Percentiles rank a stretch among this genome's conserved stretches.
These are phyloP conservation scores for Nycticebus coucang DNA, from an alignment of 2,113 vertebrate species.

Conservation along the genomic window DNA sequence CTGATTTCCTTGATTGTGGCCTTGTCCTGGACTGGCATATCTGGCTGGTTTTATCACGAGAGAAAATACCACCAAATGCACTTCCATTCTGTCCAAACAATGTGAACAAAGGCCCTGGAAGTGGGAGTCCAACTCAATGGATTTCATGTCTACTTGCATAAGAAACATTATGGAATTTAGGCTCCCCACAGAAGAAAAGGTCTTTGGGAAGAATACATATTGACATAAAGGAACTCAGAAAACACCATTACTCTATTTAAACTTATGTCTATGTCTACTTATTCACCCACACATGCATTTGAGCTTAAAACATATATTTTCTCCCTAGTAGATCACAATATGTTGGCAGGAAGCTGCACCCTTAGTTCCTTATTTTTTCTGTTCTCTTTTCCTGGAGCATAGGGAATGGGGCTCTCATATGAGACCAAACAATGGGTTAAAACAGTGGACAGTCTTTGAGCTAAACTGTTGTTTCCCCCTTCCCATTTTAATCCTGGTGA, in stretches of 20 bases:
- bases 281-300: not conserved
- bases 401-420: not conserved
- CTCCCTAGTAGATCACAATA: not conserved
- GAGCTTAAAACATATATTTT: conserved; percentile 2
- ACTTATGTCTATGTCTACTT: not conserved
- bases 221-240: conserved; percentile 10
- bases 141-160: not conserved
- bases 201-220: not conserved
- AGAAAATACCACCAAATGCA: not conserved
- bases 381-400: not conserved
- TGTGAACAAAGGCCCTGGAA: not conserved
- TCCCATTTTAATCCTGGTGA: not conserved
- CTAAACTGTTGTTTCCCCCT: not conserved
- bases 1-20: not conserved
- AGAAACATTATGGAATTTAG: conserved; percentile 20
- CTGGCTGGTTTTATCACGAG: not conserved
- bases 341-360: not conserved
- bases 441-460: not conserved
- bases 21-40: not conserved
- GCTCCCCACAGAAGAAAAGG: not conserved
- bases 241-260: conserved; percentile 42
- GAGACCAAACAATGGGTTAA: conserved; percentile 54
- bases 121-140: not conserved
- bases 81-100: not conserved
- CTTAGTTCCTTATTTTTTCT: not conserved